Evolutionary conservation across 2,888 invertebrate genomes (phyloP).

Genomic region (Volucella bombylans): DNA sequence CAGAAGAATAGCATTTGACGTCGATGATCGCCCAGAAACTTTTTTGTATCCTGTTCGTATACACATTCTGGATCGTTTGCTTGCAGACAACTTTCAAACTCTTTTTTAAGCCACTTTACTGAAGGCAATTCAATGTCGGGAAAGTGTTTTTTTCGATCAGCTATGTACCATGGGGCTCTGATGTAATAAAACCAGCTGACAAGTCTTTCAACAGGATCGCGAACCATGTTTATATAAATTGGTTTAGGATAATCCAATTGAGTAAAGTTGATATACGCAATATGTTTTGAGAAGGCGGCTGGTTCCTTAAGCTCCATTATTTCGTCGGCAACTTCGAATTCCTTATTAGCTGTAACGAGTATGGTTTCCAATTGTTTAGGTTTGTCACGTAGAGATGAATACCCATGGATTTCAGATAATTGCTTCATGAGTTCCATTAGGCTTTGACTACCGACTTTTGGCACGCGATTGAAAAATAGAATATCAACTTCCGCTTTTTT

Average conservation of each 20-base stretch:
- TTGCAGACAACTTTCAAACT: constrained; percentile 91
- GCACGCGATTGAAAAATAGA: constrained; percentile 93
- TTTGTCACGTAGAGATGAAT: constrained; percentile 90
- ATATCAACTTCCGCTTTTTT: constrained; percentile 84
- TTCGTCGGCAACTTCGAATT: constrained; percentile 87
- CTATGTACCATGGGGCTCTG: constrained; percentile 94
- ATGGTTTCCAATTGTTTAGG: constrained; percentile 85
- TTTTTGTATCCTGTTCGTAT: constrained; percentile 89
- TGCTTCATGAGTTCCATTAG: constrained; percentile 91
- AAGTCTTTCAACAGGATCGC: constrained; percentile 92
- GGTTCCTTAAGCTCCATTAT: constrained; percentile 89
- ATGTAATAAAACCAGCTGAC: constrained; percentile 95
- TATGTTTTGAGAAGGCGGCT: constrained; percentile 91
- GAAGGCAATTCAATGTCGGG: constrained; percentile 81
- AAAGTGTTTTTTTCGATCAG: constrained; percentile 84
- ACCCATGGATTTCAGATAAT: constrained; percentile 85
- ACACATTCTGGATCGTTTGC: constrained; percentile 90
- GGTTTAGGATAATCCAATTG: constrained; percentile 89
- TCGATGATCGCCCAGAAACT: constrained; percentile 91
- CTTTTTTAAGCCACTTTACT: constrained; percentile 81
- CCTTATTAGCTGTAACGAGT: constrained; percentile 87
- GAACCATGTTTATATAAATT: constrained; percentile 92
- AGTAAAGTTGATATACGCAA: constrained; percentile 92
- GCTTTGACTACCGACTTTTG: constrained; percentile 94
- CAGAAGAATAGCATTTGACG: constrained; percentile 93